Conservation (phyloP, 2,797 vertebrate genomes). For the Chaetodon trifasciatus region DNA sequence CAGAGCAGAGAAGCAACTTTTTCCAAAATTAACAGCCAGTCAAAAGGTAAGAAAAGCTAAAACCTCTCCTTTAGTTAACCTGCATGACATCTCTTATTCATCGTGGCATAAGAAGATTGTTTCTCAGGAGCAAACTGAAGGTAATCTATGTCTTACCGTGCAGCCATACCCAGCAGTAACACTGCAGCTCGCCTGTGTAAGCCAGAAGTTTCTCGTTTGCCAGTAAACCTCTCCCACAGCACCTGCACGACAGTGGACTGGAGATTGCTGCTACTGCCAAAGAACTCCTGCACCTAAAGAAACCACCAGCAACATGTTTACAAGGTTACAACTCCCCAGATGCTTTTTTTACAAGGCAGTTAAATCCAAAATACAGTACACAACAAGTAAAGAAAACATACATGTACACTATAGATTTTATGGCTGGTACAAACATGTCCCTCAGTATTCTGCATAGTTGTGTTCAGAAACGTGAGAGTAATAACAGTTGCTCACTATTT, state of each 20-base stretch:
- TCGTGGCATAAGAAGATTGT: neutral
- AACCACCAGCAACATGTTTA: constrained; percentile 23
- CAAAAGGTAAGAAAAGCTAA: neutral
- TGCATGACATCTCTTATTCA: neutral
- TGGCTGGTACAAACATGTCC: neutral
- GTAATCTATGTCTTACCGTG: constrained; percentile 83
- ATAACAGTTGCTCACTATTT: constrained; percentile 90
- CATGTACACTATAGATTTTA: neutral
- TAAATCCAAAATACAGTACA: neutral
- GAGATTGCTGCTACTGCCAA: constrained; percentile 87
- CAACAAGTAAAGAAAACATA: neutral
- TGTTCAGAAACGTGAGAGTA: neutral
- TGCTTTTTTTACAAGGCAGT: neutral
- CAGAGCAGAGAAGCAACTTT: neutral
- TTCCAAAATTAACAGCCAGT: neutral
- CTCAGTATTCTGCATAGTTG: neutral
- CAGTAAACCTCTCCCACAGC: constrained; percentile 93
- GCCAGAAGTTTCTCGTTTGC: constrained; percentile 86
- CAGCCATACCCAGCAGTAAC: constrained; percentile 94
- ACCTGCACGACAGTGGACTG: constrained; percentile 89
- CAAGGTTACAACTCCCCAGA: neutral
- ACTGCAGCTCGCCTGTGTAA: constrained; percentile 90
- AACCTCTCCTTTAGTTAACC: neutral
- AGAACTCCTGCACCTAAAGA: constrained; percentile 93
- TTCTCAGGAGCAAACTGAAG: neutral